Evolutionary conservation across 2,888 invertebrate species (phyloP).

Genomic region (Scelioninae gen. 1): DNA sequence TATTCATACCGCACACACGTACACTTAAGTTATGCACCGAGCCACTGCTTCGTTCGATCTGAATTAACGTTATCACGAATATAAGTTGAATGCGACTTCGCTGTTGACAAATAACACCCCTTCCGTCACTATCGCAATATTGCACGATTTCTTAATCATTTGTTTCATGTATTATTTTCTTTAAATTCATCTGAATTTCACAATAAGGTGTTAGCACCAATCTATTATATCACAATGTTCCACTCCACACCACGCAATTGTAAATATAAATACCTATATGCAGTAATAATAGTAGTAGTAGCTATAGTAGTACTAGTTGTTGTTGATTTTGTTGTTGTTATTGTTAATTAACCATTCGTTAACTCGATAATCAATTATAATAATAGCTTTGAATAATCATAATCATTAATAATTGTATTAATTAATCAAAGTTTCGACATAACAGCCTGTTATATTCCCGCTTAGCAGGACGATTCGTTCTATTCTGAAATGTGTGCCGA

Average conservation of each 20-base stretch:
- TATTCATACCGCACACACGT: constrained; percentile 5
- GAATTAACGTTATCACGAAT: constrained; percentile 40
- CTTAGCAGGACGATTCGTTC: constrained; percentile 72
- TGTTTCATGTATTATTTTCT: constrained; percentile 64
- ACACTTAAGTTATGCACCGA: constrained; percentile 6
- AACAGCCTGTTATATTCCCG: constrained; percentile 80
- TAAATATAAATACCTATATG: constrained; percentile 84
- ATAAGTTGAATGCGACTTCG: constrained; percentile 74
- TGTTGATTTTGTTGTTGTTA: constrained; percentile 59
- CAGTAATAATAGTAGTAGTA: constrained; percentile 77
- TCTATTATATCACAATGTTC: constrained; percentile 85
- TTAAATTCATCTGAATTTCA: constrained; percentile 84
- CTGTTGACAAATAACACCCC: constrained; percentile 79
- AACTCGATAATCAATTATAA: constrained; percentile 25
- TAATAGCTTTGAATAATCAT: constrained; percentile 27
- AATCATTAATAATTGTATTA: constrained; percentile 54
- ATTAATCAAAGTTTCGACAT: constrained; percentile 79
- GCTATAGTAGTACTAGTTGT: constrained; percentile 74
- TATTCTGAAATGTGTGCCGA: constrained; percentile 77
- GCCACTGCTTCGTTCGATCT: constrained; percentile 23
- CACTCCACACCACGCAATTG: constrained; percentile 84
- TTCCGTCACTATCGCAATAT: constrained; percentile 82
- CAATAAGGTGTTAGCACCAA: constrained; percentile 85
- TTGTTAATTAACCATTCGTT: constrained; percentile 33
- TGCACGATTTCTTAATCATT: constrained; percentile 78